phyloP scores from a whole-genome alignment of 1,140 invertebrate species.

The Orussus abietinus region DNA sequence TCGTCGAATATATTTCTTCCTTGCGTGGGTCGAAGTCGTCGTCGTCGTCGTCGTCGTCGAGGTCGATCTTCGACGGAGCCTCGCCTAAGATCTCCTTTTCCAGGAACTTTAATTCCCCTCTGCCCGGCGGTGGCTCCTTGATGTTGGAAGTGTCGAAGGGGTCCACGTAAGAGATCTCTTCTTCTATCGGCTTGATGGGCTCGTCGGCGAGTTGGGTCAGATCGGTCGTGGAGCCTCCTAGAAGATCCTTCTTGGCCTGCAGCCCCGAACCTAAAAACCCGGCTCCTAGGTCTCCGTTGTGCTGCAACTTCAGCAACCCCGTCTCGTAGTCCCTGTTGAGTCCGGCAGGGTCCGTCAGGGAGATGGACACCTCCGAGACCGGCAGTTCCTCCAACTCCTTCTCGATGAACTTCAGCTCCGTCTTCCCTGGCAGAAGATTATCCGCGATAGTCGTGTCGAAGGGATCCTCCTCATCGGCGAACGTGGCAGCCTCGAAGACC shows the following conservation, averaged over 20 bases:
- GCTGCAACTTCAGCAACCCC: slow-evolving; percentile 29
- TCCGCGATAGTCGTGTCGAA: slow-evolving; percentile 84
- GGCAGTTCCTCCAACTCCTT: slow-evolving; percentile 56
- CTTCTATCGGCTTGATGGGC: slow-evolving; percentile 63
- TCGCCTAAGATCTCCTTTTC: slow-evolving; percentile 71
- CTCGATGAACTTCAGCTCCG: slow-evolving; percentile 62
- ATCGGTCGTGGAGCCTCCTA: slow-evolving; percentile 73
- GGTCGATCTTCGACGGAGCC: slow-evolving; percentile 17
- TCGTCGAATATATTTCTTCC: slow-evolving; percentile 29
- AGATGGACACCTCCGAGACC: slow-evolving; percentile 41
- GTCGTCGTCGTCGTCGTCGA: slow-evolving; percentile 34
- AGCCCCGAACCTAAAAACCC: background rate
- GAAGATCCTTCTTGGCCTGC: slow-evolving; percentile 56
- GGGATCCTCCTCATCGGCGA: slow-evolving; percentile 63
- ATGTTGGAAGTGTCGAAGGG: slow-evolving; percentile 82
- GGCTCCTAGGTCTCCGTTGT: slow-evolving; percentile 41
- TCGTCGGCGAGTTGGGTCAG: slow-evolving; percentile 65
- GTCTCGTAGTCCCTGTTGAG: slow-evolving; percentile 56
- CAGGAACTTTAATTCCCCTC: slow-evolving; percentile 72
- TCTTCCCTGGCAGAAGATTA: slow-evolving; percentile 67
- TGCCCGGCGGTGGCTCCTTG: slow-evolving; percentile 66
- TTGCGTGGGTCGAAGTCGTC: slow-evolving; percentile 73
- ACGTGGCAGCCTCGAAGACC: slow-evolving; percentile 46
- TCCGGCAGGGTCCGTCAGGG: slow-evolving; percentile 42
- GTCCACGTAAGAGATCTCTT: slow-evolving; percentile 65